These are phyloP conservation scores for Eurystomus gularis DNA, from an alignment of 2,113 vertebrate genomes.

Conservation along the genomic window DNA sequence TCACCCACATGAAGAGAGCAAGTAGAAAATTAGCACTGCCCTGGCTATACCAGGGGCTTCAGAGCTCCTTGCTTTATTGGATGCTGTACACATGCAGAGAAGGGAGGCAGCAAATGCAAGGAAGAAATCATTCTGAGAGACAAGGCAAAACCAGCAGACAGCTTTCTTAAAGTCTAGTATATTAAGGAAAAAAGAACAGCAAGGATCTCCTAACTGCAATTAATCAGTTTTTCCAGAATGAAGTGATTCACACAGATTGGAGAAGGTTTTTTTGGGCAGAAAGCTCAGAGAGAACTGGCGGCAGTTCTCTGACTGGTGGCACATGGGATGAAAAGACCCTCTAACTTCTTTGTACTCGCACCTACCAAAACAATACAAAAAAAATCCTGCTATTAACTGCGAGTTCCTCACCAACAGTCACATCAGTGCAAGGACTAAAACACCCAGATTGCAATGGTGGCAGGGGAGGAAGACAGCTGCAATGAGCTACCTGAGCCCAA, in stretches of 20 bases:
- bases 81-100: fast-evolving
- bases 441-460: neutral
- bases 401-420: neutral
- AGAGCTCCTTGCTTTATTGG: neutral
- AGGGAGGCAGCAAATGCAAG: neutral
- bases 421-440: neutral
- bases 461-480: neutral
- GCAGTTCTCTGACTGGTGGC: neutral
- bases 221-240: neutral
- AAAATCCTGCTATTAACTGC: neutral
- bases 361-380: neutral
- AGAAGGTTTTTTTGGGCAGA: neutral
- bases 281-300: neutral
- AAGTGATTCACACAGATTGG: neutral
- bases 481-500: neutral
- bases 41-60: fast-evolving
- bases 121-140: fast-evolving
- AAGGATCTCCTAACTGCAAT: neutral
- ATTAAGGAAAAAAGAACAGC: neutral
- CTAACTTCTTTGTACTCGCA: neutral
- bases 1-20: neutral
- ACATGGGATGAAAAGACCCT: neutral
- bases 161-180: neutral
- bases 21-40: neutral
- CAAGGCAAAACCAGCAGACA: neutral